Conservation (phyloP, 2,888 invertebrate species). For the Lithosia quadra region DNA sequence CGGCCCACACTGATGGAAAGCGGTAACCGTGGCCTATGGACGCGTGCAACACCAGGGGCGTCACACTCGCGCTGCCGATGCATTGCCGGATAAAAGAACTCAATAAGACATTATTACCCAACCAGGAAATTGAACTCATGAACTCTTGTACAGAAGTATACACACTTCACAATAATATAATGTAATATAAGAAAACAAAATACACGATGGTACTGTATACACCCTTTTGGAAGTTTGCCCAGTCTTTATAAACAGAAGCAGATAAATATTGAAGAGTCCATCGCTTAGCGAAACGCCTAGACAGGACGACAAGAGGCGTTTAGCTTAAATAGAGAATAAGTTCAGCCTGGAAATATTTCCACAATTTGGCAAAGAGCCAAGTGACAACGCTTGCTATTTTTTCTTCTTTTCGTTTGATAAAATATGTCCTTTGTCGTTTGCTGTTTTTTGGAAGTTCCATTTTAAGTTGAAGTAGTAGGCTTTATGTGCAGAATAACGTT, state of each 20-base stretch:
- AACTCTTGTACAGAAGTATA: not conserved
- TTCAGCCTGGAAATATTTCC: conserved; percentile 45
- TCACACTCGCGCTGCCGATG: too few relatives aligned
- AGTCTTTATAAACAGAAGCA: conserved; percentile 17
- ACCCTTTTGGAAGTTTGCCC: conserved; percentile 13
- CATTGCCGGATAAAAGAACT: not conserved
- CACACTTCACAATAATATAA: not conserved
- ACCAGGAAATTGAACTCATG: not conserved
- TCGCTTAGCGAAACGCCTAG: conserved; percentile 40
- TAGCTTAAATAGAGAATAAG: conserved; percentile 51
- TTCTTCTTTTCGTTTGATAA: conserved; percentile 33
- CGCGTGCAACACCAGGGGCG: too few relatives aligned
- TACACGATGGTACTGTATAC: not conserved
- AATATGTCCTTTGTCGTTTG: conserved; percentile 34
- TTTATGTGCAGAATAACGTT: not conserved
- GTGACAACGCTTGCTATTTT: conserved; percentile 29
- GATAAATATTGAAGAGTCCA: conserved; percentile 31
- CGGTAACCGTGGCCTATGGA: too few relatives aligned
- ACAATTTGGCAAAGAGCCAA: conserved; percentile 45
- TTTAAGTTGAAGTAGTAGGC: conserved; percentile 9
- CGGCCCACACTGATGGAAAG: too few relatives aligned
- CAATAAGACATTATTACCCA: not conserved
- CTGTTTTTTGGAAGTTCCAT: conserved; percentile 20
- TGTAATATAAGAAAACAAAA: not conserved
- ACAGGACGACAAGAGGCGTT: conserved; percentile 48